phyloP scores from a whole-genome alignment of 1,140 invertebrate species.

The Pachypeltis micranthus region DNA sequence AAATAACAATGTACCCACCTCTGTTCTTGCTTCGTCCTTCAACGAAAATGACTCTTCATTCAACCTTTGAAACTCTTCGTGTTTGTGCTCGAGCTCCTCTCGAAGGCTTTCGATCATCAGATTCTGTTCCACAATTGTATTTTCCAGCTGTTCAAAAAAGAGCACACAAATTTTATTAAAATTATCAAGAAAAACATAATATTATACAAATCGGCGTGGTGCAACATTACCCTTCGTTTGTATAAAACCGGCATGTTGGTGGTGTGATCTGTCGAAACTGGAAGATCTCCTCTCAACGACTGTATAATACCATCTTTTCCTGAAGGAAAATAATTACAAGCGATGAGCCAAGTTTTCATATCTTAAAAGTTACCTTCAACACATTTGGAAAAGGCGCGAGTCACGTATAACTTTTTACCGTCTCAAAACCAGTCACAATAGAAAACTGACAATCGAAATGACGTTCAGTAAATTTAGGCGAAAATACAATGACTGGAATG shows the following conservation, averaged over 20 bases:
- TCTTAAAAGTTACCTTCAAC: too few species aligned
- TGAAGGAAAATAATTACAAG: background rate
- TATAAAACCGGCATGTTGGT: background rate
- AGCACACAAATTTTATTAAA: background rate
- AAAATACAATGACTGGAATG: too few species aligned
- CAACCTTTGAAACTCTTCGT: background rate
- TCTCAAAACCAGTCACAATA: too few species aligned
- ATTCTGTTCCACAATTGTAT: background rate
- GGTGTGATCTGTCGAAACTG: background rate
- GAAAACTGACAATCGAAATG: too few species aligned
- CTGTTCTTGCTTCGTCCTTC: background rate
- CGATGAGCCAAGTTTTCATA: too few species aligned
- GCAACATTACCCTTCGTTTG: background rate
- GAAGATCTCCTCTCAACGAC: background rate
- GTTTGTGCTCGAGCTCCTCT: background rate
- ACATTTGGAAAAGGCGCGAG: too few species aligned
- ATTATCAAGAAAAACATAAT: background rate
- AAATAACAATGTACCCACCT: background rate
- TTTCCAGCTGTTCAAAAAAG: background rate
- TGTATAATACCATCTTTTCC: background rate
- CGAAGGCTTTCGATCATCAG: background rate
- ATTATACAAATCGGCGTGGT: background rate
- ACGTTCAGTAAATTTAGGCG: too few species aligned
- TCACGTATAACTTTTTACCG: too few species aligned
- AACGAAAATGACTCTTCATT: background rate